Percentiles rank a stretch among this genome's conserved stretches.
Conservation (phyloP, 2,113 vertebrate genomes). For the Tragelaphus imberbis region DNA sequence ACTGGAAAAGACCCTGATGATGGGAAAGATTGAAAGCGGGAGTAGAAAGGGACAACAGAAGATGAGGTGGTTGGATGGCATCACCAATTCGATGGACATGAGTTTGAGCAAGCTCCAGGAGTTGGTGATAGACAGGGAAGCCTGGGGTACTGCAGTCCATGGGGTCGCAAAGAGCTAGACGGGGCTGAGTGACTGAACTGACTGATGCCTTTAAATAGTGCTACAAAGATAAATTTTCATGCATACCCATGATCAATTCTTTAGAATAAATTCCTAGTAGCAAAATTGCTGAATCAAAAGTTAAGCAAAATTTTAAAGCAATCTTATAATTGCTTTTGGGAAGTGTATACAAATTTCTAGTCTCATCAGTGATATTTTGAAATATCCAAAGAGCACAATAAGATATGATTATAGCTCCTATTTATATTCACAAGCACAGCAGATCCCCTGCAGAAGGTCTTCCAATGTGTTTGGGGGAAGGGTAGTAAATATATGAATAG, state of each 20-base stretch:
- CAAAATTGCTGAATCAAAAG: background rate
- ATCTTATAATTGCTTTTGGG: background rate
- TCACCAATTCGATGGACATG: background rate
- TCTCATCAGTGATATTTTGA: background rate
- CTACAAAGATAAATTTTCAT: background rate
- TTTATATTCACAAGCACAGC: background rate
- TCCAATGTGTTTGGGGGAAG: background rate
- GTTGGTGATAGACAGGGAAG: background rate
- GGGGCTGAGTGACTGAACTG: background rate
- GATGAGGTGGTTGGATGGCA: background rate
- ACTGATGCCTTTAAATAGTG: background rate
- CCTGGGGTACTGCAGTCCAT: background rate
- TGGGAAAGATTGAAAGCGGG: background rate
- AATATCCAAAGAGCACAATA: background rate
- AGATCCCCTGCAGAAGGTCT: background rate
- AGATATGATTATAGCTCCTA: background rate
- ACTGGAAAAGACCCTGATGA: background rate
- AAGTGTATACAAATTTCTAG: background rate
- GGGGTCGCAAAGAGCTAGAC: accelerated
- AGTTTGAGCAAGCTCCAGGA: background rate
- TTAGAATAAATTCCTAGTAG: background rate
- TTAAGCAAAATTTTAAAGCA: background rate
- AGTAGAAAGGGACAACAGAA: background rate
- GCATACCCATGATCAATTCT: background rate
- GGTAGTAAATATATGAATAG: background rate